Conservation (phyloP, 2,888 invertebrate genomes). For the Phalangium opilio region DNA sequence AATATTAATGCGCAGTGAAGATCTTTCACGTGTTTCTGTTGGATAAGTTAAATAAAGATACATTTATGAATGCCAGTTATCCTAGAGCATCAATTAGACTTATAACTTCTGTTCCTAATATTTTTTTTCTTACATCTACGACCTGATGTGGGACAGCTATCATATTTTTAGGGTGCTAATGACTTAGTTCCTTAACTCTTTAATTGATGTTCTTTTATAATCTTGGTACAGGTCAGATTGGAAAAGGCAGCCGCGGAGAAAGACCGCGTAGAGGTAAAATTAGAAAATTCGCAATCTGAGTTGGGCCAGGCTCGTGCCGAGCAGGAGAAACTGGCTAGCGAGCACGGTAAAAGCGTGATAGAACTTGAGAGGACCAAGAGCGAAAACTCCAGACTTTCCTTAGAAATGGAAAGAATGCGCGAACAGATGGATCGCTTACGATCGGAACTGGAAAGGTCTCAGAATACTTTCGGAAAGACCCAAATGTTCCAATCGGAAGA, state of each 20-base stretch:
- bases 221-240: slow-evolving; percentile 46
- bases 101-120: no score
- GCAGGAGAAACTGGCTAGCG: slow-evolving; percentile 74
- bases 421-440: slow-evolving; percentile 48
- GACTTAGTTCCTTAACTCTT: no score
- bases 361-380: slow-evolving; percentile 75
- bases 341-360: slow-evolving; percentile 71
- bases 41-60: no score
- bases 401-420: slow-evolving; percentile 63
- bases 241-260: slow-evolving; percentile 80
- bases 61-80: no score
- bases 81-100: no score
- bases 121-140: no score
- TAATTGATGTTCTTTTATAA: no score
- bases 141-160: no score
- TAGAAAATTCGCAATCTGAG: slow-evolving; percentile 84
- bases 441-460: slow-evolving; percentile 59
- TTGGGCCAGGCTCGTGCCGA: slow-evolving; percentile 87
- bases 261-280: slow-evolving; percentile 72
- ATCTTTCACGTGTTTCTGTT: no score
- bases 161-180: no score
- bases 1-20: no score
- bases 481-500: slow-evolving; percentile 53
- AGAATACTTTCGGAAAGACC: slow-evolving; percentile 46
- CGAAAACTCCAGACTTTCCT: slow-evolving; percentile 37